phyloP scores from a whole-genome alignment of 2,797 vertebrate genomes.

The Lagodon rhomboides region DNA sequence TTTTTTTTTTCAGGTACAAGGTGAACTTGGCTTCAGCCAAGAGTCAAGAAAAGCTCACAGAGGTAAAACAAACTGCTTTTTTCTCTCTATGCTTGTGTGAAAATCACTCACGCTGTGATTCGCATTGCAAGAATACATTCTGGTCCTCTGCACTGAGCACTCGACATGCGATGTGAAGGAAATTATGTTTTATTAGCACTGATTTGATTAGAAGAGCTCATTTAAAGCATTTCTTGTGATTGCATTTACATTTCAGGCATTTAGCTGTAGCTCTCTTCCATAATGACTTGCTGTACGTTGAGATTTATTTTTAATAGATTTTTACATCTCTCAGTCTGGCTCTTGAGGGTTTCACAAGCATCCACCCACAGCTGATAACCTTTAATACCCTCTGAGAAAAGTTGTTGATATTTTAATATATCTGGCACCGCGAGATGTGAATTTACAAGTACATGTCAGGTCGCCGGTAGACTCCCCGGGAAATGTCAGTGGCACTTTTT shows the following conservation, averaged over 20 bases:
- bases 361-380: conserved; percentile 35
- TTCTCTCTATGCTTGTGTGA: not conserved
- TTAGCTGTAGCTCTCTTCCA: not conserved
- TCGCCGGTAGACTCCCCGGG: conserved; percentile 17
- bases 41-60: conserved; percentile 83
- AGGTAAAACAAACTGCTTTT: conserved; percentile 79
- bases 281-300: conserved; percentile 13
- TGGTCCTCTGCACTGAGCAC: not conserved
- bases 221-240: conserved; percentile 5
- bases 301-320: conserved; percentile 30
- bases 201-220: conserved; percentile 7
- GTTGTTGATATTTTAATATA: conserved; percentile 50
- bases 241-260: conserved; percentile 20
- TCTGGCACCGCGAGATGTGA: conserved; percentile 33
- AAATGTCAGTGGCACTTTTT: conserved; percentile 58
- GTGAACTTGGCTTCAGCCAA: conserved; percentile 92
- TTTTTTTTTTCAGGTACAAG: conserved; percentile 86
- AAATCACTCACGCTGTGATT: conserved; percentile 12
- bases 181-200: conserved; percentile 4
- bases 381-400: conserved; percentile 42
- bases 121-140: not conserved
- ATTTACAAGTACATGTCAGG: conserved; percentile 42
- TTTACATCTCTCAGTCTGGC: conserved; percentile 8
- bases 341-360: conserved; percentile 38
- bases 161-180: not conserved